Evolutionary conservation across 2,888 invertebrate species (phyloP), one percentile per base, ranked within the genome.

Genomic region (Drosophila neotestacea): DNA sequence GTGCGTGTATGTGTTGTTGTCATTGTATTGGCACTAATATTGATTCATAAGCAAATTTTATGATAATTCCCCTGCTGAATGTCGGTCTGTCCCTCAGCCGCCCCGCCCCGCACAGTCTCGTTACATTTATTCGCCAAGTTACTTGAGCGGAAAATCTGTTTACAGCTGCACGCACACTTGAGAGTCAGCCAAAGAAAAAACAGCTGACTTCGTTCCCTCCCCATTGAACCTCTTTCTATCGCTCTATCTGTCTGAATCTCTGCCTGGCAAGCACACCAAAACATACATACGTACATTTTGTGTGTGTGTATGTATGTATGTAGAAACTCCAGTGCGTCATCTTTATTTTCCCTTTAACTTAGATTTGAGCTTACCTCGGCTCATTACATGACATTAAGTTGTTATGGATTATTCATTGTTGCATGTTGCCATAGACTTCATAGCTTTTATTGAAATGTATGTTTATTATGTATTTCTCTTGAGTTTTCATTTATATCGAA

Each of bases 151-250:
- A 89, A 88, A 88, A 88, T 88, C 87, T 81, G 87, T 88, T 87
- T 87, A 89, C 88, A 88, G 88, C 88, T 88, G 80, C 85, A 87
- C 85, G 85, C 88, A 86, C 88, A 86, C 81, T 83, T 81, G 70
- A 84, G 80, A 77, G 81, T 55, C 63, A 58, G 56, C 41, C 54
- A 32, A 55, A 62, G 68, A 56, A 70, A 39, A 48, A 48, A 2
- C 6, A 32, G 6, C 62, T 55, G 62, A 65, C 58, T 70, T 39
- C 56, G 62, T 58, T 51, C 16, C 27, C 41, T 13, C 10, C 34
- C 16, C 32, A 4, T 16, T 16, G 16, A 16, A 16, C 16, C 16
- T 16, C 16, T 16, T 16, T 16, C 39, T 47, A 22, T 27, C 34
- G 11, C 41, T n/a, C 50, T 44, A 47, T 58, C 47, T 47, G 9